Evolutionary conservation across 2,797 vertebrate genomes (phyloP).

Genomic region (Eremophila alpestris): DNA sequence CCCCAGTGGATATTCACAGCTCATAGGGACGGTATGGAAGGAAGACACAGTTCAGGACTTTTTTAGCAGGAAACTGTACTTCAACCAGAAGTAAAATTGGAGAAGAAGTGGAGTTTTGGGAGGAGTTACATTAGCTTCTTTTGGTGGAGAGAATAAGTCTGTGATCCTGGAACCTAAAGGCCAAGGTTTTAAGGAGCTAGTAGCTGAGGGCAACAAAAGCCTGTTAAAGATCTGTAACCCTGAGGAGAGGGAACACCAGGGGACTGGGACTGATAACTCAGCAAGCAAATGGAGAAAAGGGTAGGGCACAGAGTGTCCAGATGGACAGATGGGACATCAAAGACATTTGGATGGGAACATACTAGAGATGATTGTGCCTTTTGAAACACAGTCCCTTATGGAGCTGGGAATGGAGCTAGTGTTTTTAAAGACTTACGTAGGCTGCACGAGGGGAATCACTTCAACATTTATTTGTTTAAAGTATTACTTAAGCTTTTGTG

Average conservation of each 20-base stretch:
- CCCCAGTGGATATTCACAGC: background rate
- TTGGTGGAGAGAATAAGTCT: background rate
- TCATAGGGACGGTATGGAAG: background rate
- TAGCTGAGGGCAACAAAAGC: background rate
- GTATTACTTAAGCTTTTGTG: background rate
- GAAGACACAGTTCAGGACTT: background rate
- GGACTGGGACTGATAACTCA: background rate
- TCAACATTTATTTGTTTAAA: background rate
- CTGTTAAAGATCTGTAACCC: fast-evolving
- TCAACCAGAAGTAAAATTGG: background rate
- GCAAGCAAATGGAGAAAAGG: background rate
- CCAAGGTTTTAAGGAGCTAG: background rate
- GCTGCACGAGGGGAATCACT: background rate
- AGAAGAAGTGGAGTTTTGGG: background rate
- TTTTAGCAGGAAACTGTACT: background rate
- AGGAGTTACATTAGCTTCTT: background rate
- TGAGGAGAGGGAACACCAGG: background rate
- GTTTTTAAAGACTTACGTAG: background rate
- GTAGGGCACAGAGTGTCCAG: background rate
- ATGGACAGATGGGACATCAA: background rate
- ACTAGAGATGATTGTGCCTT: background rate
- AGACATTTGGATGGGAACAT: background rate
- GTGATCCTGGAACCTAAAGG: background rate
- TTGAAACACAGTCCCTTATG: background rate
- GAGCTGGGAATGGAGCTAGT: background rate